A percentile compares a stretch with the other conserved stretches of the same genome.
Conservation (phyloP, 2,113 vertebrate genomes). For the Ochotona curzoniae region DNA sequence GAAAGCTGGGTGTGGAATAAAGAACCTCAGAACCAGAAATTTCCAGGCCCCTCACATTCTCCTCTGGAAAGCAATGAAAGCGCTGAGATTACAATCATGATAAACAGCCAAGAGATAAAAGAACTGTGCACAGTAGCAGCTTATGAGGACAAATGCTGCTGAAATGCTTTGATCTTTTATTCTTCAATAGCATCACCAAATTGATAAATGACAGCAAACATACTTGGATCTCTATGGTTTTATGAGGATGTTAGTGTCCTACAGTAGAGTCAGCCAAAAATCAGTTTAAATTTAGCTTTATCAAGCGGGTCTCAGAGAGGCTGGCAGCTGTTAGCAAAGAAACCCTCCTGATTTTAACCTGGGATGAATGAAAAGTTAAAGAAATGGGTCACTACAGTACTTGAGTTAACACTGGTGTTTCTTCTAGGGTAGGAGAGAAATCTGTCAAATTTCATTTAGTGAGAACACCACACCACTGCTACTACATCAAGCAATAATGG, state of each 20-base stretch:
- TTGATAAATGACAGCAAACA: constrained; percentile 35
- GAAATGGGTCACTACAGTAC: neutral
- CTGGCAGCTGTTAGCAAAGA: constrained; percentile 21
- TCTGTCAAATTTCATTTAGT: neutral
- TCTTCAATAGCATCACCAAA: constrained; percentile 49
- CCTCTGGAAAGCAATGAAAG: constrained; percentile 46
- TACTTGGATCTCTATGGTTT: constrained; percentile 16
- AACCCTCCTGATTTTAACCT: neutral
- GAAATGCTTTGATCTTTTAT: constrained; percentile 62
- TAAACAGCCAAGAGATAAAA: constrained; percentile 49
- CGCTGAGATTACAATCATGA: constrained; percentile 19
- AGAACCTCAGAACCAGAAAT: neutral
- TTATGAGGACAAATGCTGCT: neutral
- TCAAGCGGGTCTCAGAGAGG: constrained; percentile 19
- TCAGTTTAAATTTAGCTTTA: constrained; percentile 14
- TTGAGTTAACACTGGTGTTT: constrained; percentile 20
- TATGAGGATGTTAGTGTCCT: neutral
- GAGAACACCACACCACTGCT: neutral
- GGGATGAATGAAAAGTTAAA: neutral
- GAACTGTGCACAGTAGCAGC: neutral
- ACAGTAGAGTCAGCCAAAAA: constrained; percentile 16
- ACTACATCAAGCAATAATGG: neutral
- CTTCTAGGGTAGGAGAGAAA: neutral
- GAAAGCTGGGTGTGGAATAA: neutral
- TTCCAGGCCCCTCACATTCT: neutral